Evolutionary conservation across 2,888 invertebrate genomes (phyloP), one percentile per base, ranked within the genome.

Genomic region (Lydus trimaculatus): DNA sequence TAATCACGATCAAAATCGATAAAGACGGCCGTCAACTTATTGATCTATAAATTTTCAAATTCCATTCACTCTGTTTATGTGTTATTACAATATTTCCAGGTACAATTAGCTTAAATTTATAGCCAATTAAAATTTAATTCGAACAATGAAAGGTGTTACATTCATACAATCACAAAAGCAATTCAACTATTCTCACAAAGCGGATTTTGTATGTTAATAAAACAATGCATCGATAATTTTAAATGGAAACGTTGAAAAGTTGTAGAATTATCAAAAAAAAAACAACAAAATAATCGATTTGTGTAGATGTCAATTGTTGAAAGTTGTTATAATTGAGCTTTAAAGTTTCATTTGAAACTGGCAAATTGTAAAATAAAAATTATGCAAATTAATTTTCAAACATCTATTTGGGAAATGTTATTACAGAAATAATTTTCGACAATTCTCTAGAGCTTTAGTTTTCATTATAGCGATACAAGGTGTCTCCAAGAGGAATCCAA

Each of bases 391-490:
- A 33, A 61, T 61, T 48, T 61, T 61, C 59, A 31, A 52, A 60
- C 48, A 33, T 28, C 17, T 15, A 23, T 62, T 33, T 33, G 23
- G 33, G 33, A 61, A 17, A 20, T 65, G 28, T 28, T 28, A 28
- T 4, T 28, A 70, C 67, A 67, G 70, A 72, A 75, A 74, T 74
- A 75, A 75, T 71, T 71, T 69, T 69, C 73, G 39, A 69, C 71
- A 71, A 71, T 70, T 75, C 75, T 69, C 75, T 64, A 31, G 72
- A 62, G 68, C 65, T 65, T 65, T 63, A 59, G 75, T 71, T 76
- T 76, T 76, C 76, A 76, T 76, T 76, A 75, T 75, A 74, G 64
- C 65, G 73, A 70, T 74, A 75, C 75, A 75, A 74, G 74, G 73
- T 76, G 76, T 72, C 75, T 75, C 70, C 70, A 72, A 74, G 71